Evolutionary conservation across 2,113 vertebrate species (phyloP), one percentile per base, ranked within the genome.

Genomic region (Piprites chloris): DNA sequence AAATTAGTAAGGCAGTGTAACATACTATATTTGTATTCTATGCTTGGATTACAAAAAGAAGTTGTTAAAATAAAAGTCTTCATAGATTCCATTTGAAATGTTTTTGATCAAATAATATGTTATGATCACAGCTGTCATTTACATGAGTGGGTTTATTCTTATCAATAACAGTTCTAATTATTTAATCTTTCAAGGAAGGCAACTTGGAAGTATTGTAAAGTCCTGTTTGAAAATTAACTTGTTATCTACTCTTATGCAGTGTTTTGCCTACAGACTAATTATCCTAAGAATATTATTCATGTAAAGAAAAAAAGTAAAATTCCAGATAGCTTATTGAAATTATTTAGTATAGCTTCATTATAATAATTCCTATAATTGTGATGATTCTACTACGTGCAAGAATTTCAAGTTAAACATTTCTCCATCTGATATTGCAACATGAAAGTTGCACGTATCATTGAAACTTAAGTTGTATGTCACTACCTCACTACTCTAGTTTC

Each of bases 91-190:
- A 84, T 93, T 87, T 94, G 55, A 94, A 91, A 87, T 59, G 8
- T 17, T 85, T 89, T 81, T 53, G 28, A 75, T 90, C 35, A 88
- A 92, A 85, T 83, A 76, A 69, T 74, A 41, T 66, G 47, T 41
- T 79, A 73, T 53, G 69, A 85, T 85, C 87, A 91, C 44, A 75
- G 55, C 28, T 89, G 52, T 85, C 78, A 93, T 92, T 95, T 96
- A 68, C n/a, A 59, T 90, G 28, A 66, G 17, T 77, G n/a, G 3
- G 69, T 93, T 93, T 71, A 62, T 88, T 87, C 44, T 26, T 78
- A 71, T 53, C 87, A 95, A 62, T 81, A 95, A 66, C 21, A 78
- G 20, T 72, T 84, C 33, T 76, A 88, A 91, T 92, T 85, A 84
- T 91, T 94, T 89, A 92, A 62, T 93, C n/a, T 87, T 92, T 67